Evolutionary conservation across 1,140 invertebrate genomes (phyloP).

Genomic region (Cydia strobilella): DNA sequence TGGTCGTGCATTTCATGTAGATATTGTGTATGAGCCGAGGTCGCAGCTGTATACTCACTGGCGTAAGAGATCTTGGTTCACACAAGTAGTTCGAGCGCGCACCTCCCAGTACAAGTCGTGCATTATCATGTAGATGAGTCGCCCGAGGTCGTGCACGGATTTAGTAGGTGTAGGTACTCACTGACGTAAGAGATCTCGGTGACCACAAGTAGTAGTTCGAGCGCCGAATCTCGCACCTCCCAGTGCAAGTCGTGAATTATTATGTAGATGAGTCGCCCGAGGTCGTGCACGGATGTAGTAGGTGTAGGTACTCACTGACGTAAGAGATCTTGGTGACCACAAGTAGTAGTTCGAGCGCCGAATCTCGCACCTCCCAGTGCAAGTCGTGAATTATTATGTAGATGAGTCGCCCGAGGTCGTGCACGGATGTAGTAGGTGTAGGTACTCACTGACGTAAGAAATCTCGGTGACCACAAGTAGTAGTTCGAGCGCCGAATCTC

Average conservation of each 20-base stretch:
- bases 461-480: conserved; percentile 80
- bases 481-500: conserved; percentile 87
- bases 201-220: conserved; percentile 70
- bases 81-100: too few species aligned
- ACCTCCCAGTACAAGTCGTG: too few species aligned
- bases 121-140: too few species aligned
- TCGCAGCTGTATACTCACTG: conserved; percentile 45
- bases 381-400: conserved; percentile 85
- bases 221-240: conserved; percentile 83
- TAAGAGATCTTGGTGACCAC: conserved; percentile 84
- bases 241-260: conserved; percentile 86
- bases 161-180: conserved; percentile 73
- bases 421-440: not conserved
- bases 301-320: conserved; percentile 82
- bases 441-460: conserved; percentile 85
- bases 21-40: conserved; percentile 79
- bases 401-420: conserved; percentile 82
- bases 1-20: conserved; percentile 85
- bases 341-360: conserved; percentile 84
- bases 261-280: conserved; percentile 84
- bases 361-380: conserved; percentile 88
- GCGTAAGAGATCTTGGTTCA: too few species aligned
- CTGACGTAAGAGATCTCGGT: conserved; percentile 85
- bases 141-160: too few species aligned
- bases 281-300: conserved; percentile 70